Conservation (phyloP, 2,888 invertebrate genomes). For the Nephrocerus scutellatus region DNA sequence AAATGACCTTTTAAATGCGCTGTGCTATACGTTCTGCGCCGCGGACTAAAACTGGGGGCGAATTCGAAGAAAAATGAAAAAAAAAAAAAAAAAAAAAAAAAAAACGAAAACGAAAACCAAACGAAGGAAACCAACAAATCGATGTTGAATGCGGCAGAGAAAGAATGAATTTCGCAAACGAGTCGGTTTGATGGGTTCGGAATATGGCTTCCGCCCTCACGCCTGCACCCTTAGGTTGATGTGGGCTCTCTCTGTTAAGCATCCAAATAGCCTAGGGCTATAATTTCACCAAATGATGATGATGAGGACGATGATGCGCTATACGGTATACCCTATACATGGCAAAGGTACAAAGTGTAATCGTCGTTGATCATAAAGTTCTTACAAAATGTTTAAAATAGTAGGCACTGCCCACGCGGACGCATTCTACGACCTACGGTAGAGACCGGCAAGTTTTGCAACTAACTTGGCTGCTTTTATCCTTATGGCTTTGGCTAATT, state of each 20-base stretch:
- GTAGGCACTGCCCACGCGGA: slow-evolving; percentile 24
- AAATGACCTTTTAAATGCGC: slow-evolving; percentile 25
- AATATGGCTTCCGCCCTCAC: slow-evolving; percentile 1
- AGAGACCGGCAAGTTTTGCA: slow-evolving; percentile 24
- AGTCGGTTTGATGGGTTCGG: too few relatives aligned
- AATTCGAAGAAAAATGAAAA: slow-evolving; percentile 21
- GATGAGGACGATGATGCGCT: too few relatives aligned
- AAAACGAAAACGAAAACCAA: too few relatives aligned
- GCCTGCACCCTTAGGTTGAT: neutral
- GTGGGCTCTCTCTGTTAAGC: slow-evolving; percentile 19
- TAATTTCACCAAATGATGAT: slow-evolving; percentile 25
- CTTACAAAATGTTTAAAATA: slow-evolving; percentile 25
- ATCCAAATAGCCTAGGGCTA: slow-evolving; percentile 25
- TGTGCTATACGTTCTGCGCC: slow-evolving; percentile 17
- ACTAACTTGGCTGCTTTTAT: too few relatives aligned
- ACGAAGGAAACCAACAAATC: too few relatives aligned
- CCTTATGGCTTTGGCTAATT: too few relatives aligned
- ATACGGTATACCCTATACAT: too few relatives aligned
- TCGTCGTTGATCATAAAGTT: slow-evolving; percentile 24
- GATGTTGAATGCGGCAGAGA: too few relatives aligned
- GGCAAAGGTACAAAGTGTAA: slow-evolving; percentile 24
- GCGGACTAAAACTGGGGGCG: slow-evolving; percentile 23
- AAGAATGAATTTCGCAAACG: too few relatives aligned
- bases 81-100: too few relatives aligned
- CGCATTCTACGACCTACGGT: too few relatives aligned